A percentile compares a stretch with the other conserved stretches of the same genome.
Conservation (phyloP, 2,113 vertebrate genomes). For the Riparia riparia region DNA sequence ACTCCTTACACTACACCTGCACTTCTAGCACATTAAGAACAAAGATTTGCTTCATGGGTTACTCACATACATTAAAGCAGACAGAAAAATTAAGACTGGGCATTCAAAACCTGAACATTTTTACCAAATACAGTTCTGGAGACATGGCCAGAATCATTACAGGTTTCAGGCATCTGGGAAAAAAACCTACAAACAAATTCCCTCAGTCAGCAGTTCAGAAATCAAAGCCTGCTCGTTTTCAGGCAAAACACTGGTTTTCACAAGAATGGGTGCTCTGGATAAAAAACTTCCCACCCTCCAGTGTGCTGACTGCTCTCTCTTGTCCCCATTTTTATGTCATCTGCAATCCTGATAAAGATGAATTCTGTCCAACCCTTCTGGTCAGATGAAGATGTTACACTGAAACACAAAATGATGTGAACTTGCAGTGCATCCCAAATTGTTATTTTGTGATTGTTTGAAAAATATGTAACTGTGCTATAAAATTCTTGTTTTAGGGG, state of each 20-base stretch:
- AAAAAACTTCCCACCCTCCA: not conserved
- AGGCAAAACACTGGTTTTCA: not conserved
- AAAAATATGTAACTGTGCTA: not conserved
- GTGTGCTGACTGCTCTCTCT: not conserved
- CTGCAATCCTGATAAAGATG: not conserved
- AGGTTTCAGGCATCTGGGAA: not conserved
- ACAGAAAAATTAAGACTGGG: not conserved
- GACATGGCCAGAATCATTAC: not conserved
- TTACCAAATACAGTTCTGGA: not conserved
- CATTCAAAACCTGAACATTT: not conserved
- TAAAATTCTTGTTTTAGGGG: not conserved
- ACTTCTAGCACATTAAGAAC: not conserved
- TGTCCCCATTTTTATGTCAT: not conserved
- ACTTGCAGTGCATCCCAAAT: not conserved
- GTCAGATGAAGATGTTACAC: not conserved
- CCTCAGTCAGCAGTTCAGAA: not conserved
- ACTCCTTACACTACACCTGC: not conserved
- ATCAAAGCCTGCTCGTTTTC: not conserved
- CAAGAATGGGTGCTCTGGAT: not conserved
- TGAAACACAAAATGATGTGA: not conserved
- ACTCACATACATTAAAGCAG: not conserved
- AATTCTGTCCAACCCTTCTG: not conserved
- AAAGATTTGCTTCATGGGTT: not conserved
- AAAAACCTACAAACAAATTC: accelerated
- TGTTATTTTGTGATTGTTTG: not conserved